These are phyloP conservation scores for Nothocercus nigrocapillus DNA, from an alignment of 2,113 vertebrate genomes.

Conservation along the genomic window DNA sequence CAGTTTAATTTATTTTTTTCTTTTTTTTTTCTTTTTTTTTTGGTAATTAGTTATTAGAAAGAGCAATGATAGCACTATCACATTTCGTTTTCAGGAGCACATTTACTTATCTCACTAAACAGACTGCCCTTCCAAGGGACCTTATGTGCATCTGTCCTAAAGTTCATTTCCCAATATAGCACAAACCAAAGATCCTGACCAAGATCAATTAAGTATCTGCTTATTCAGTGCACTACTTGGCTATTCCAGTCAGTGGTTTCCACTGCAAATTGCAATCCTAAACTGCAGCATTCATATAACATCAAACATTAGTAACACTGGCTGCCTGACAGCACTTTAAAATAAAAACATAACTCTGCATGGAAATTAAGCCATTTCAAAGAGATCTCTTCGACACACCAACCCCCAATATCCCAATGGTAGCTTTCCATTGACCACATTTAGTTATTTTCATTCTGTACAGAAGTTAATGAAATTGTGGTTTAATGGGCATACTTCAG, in stretches of 20 bases:
- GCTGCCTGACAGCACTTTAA: slow-evolving; percentile 48
- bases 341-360: slow-evolving; percentile 28
- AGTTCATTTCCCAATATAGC: slow-evolving; percentile 59
- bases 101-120: slow-evolving; percentile 17
- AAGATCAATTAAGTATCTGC: slow-evolving; percentile 62
- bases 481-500: slow-evolving; percentile 19
- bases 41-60: slow-evolving; percentile 53
- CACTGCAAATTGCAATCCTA: slow-evolving; percentile 49
- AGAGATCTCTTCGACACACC: not conserved
- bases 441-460: slow-evolving; percentile 39
- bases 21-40: not conserved
- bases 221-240: slow-evolving; percentile 48
- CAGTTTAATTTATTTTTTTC: not conserved
- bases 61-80: slow-evolving; percentile 56
- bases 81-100: slow-evolving; percentile 24
- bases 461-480: slow-evolving; percentile 7
- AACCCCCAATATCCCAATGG: not conserved
- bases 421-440: slow-evolving; percentile 30
- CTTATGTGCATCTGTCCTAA: slow-evolving; percentile 35
- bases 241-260: slow-evolving; percentile 29
- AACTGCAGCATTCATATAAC: slow-evolving; percentile 44
- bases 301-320: slow-evolving; percentile 63
- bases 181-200: slow-evolving; percentile 36
- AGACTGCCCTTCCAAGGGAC: slow-evolving; percentile 49
- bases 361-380: slow-evolving; percentile 43